A percentile compares a stretch with the other conserved stretches of the same genome.
Conservation (phyloP, 2,888 invertebrate genomes). For the Tuta absoluta region DNA sequence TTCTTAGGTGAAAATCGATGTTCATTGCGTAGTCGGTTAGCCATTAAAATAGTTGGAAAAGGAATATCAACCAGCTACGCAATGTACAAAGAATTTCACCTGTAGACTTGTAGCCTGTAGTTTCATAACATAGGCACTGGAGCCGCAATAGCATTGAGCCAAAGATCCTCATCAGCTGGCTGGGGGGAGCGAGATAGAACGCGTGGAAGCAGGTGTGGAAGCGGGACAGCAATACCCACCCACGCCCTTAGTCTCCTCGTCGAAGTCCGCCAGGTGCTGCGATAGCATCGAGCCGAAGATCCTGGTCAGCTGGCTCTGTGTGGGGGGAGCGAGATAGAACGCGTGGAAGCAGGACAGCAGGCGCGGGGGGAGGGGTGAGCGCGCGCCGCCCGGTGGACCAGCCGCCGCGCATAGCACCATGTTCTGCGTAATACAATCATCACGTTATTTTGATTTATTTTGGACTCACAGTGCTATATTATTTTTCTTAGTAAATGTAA, state of each 20-base stretch:
- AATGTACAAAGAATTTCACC: too few relatives aligned
- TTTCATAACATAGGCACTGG: slow-evolving; percentile 88
- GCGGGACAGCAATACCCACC: slow-evolving; percentile 85
- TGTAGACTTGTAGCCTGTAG: too few relatives aligned
- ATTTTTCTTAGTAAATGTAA: too few relatives aligned
- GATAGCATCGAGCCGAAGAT: slow-evolving; percentile 93
- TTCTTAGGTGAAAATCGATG: too few relatives aligned
- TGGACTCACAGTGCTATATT: too few relatives aligned
- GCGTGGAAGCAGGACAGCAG: slow-evolving; percentile 92
- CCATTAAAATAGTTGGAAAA: too few relatives aligned
- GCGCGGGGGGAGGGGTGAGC: slow-evolving; percentile 89
- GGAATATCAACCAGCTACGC: too few relatives aligned
- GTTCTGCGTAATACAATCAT: slow-evolving; percentile 70
- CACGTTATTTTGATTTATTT: not conserved
- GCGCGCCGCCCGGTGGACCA: slow-evolving; percentile 93
- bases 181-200: slow-evolving; percentile 83
- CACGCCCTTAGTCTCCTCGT: slow-evolving; percentile 88
- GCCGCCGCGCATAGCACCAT: slow-evolving; percentile 90
- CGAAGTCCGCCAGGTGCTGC: slow-evolving; percentile 89
- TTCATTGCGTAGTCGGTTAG: too few relatives aligned
- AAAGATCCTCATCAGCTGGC: slow-evolving; percentile 80
- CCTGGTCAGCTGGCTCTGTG: slow-evolving; percentile 86
- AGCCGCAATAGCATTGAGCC: slow-evolving; percentile 90
- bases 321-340: slow-evolving; percentile 83
- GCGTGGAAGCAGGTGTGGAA: slow-evolving; percentile 92